Percentiles rank a stretch among this genome's conserved stretches.
Conservation (phyloP, 2,888 invertebrate species). For the Volucella inanis region DNA sequence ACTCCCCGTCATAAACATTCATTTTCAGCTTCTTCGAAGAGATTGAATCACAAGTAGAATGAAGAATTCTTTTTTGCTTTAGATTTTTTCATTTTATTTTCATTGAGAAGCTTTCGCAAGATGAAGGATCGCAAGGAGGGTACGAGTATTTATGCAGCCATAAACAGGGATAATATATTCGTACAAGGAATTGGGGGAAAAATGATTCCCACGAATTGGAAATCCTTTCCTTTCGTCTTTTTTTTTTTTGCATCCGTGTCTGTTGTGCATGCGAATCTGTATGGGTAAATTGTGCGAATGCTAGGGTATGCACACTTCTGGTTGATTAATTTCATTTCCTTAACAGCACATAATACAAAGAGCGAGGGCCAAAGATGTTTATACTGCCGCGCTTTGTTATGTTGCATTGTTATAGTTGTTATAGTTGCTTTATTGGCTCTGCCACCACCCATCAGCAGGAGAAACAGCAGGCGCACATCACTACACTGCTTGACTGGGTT, state of each 20-base stretch:
- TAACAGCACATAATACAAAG: slow-evolving; percentile 52
- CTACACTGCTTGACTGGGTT: slow-evolving; percentile 58
- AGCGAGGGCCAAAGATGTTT: slow-evolving; percentile 61
- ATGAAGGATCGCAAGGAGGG: slow-evolving; percentile 31
- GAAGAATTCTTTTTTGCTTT: slow-evolving; percentile 37
- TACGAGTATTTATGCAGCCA: slow-evolving; percentile 15
- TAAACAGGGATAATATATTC: neutral
- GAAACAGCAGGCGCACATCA: slow-evolving; percentile 12
- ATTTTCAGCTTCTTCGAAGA: neutral
- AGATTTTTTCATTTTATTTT: neutral
- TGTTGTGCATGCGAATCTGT: slow-evolving; percentile 3
- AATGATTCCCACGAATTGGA: slow-evolving; percentile 61
- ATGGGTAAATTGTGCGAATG: slow-evolving; percentile 11
- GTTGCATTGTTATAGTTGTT: slow-evolving; percentile 71
- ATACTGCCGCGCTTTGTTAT: slow-evolving; percentile 62
- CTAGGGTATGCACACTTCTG: slow-evolving; percentile 63
- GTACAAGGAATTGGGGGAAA: slow-evolving; percentile 34
- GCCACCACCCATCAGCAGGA: slow-evolving; percentile 43
- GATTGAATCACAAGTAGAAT: slow-evolving; percentile 36
- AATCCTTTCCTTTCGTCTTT: slow-evolving; percentile 56
- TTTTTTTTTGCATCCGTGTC: neutral
- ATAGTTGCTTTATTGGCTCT: slow-evolving; percentile 58
- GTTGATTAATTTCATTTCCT: slow-evolving; percentile 74
- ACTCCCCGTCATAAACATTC: slow-evolving; percentile 7
- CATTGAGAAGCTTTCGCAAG: slow-evolving; percentile 58